Evolutionary conservation across 2,113 vertebrate genomes (phyloP).

Genomic region (Sinocyclocheilus grahami): DNA sequence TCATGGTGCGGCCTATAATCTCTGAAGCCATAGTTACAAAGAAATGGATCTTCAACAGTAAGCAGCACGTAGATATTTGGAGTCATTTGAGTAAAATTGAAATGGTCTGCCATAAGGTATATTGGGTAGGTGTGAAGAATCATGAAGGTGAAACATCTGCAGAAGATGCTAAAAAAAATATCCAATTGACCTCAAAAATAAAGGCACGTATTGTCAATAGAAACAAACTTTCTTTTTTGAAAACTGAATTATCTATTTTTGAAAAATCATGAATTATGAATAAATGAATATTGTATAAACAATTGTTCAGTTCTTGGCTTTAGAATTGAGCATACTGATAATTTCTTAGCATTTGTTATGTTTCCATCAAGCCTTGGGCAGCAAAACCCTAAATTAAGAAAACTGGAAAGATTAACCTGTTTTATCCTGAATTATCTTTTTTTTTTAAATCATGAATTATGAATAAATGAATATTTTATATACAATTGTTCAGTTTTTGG

Average conservation of each 20-base stretch:
- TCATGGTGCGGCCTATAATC: not conserved
- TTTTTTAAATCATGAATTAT: not conserved
- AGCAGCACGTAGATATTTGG: conserved; percentile 27
- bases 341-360: no score
- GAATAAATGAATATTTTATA: no score
- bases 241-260: not conserved
- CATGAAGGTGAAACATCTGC: not conserved
- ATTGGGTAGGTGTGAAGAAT: not conserved
- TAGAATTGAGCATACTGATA: no score
- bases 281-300: no score
- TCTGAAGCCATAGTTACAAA: conserved; percentile 2
- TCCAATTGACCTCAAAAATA: not conserved
- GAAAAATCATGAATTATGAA: no score
- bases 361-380: no score
- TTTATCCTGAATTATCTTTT: no score
- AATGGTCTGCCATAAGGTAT: not conserved
- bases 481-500: not conserved
- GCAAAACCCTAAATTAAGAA: no score
- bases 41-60: conserved; percentile 23
- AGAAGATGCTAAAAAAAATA: not conserved
- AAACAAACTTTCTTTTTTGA: not conserved
- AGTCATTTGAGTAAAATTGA: conserved; percentile 44
- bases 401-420: no score
- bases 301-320: no score
- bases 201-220: no score